phyloP scores from a whole-genome alignment of 2,888 invertebrate species.

The Clusia tigrina region DNA sequence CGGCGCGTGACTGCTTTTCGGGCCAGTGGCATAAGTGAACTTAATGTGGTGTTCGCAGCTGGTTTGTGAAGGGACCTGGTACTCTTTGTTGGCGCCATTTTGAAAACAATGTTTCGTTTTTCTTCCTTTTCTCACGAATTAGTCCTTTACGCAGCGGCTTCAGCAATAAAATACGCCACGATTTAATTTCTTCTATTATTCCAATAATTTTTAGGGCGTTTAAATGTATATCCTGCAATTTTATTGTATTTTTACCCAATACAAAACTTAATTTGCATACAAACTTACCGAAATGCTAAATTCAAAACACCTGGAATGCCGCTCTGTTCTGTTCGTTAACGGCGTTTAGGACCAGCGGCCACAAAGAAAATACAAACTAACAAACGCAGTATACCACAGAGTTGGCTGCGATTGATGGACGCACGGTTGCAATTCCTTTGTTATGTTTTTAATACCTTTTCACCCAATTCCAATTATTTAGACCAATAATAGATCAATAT shows the following conservation, averaged over 20 bases:
- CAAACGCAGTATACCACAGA: no score
- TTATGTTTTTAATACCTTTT: no score
- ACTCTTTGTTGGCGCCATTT: constrained; percentile 62
- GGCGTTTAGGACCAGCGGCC: constrained; percentile 41
- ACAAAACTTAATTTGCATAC: not conserved
- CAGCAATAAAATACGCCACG: no score
- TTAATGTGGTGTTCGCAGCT: constrained; percentile 38
- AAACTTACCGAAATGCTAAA: not conserved
- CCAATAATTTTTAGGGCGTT: no score
- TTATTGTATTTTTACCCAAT: not conserved
- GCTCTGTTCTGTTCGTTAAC: constrained; percentile 50
- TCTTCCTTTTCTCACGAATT: constrained; percentile 28
- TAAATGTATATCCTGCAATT: no score
- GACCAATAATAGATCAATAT: no score
- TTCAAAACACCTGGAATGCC: constrained; percentile 42
- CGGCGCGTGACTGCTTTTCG: constrained; percentile 54
- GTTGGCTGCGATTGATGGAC: no score
- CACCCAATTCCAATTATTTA: no score
- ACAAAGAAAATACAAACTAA: no score
- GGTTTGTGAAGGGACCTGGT: constrained; percentile 49
- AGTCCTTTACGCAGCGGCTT: no score
- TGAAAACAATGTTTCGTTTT: constrained; percentile 33
- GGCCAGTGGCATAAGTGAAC: constrained; percentile 41
- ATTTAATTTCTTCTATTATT: no score
- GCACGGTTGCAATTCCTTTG: no score